phyloP scores from a whole-genome alignment of 23 tunicate species.

The Halocynthia roretzi region DNA sequence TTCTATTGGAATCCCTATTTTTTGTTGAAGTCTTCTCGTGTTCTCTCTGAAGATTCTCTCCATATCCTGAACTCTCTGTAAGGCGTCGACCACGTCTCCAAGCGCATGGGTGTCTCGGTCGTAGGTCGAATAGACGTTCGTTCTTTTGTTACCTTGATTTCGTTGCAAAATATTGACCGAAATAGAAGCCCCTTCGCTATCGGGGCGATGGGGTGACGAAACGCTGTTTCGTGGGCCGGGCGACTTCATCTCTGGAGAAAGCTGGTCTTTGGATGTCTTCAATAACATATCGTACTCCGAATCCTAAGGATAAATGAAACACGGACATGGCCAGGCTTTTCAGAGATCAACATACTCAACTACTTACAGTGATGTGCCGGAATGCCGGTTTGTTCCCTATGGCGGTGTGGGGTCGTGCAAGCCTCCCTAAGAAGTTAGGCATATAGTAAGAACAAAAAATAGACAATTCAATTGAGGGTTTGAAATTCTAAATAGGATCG shows the following conservation, averaged over 20 bases:
- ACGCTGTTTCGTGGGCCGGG: background rate
- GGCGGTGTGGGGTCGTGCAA: too few relatives aligned
- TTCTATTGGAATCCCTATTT: slow-evolving; percentile 12
- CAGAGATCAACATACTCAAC: background rate
- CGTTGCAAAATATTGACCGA: background rate
- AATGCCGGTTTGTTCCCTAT: background rate
- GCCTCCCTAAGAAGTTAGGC: too few relatives aligned
- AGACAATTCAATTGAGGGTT: too few relatives aligned
- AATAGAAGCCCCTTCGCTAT: background rate
- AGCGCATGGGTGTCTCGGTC: slow-evolving; percentile 11
- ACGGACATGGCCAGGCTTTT: background rate
- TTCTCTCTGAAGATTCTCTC: slow-evolving; percentile 14
- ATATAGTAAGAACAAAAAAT: too few relatives aligned
- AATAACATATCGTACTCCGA: background rate
- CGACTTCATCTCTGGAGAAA: background rate
- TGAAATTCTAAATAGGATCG: too few relatives aligned
- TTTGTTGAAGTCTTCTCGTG: slow-evolving; percentile 17
- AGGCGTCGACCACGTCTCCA: slow-evolving; percentile 20
- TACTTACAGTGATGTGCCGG: background rate
- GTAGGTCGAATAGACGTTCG: background rate
- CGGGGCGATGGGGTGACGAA: background rate
- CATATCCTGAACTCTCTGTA: slow-evolving; percentile 18
- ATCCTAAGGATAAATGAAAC: background rate
- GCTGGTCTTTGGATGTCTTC: background rate
- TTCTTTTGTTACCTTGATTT: background rate